Evolutionary conservation across 2,888 invertebrate genomes (phyloP).

Genomic region (Drosophila hamatofila): DNA sequence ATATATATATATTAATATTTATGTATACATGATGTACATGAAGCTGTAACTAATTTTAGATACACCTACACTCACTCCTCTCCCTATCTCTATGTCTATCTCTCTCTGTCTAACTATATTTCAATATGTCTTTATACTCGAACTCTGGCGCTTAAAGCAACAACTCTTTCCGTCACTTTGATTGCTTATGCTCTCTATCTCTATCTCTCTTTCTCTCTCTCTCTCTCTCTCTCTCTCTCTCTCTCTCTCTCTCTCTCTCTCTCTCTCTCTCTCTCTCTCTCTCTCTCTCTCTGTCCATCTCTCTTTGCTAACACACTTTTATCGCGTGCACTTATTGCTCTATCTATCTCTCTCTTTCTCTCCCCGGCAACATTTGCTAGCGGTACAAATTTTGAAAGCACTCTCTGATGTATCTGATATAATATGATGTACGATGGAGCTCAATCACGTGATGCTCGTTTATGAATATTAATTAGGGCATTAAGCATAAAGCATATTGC

Average conservation of each 20-base stretch:
- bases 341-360: conserved; percentile 4
- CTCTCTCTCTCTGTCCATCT: conserved; percentile 11
- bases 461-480: conserved; percentile 53
- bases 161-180: not conserved
- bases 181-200: not conserved
- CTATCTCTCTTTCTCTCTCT: not conserved
- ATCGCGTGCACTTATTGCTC: conserved; percentile 38
- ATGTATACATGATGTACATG: conserved; percentile 28
- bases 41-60: conserved; percentile 50
- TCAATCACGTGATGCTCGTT: conserved; percentile 20
- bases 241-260: not conserved
- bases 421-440: conserved; percentile 21
- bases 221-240: not conserved
- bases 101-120: conserved; percentile 1
- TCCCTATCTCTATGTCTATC: not conserved
- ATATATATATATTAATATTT: conserved; percentile 1
- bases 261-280: not conserved
- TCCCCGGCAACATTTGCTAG: conserved; percentile 29
- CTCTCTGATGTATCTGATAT: conserved; percentile 29
- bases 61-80: conserved; percentile 25
- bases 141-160: conserved; percentile 6
- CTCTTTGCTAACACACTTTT: conserved; percentile 6
- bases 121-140: conserved; percentile 5
- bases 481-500: conserved; percentile 67
- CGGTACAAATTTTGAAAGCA: conserved; percentile 43